phyloP scores from a whole-genome alignment of 2,113 vertebrate species.

The Glaucidium brasilianum region DNA sequence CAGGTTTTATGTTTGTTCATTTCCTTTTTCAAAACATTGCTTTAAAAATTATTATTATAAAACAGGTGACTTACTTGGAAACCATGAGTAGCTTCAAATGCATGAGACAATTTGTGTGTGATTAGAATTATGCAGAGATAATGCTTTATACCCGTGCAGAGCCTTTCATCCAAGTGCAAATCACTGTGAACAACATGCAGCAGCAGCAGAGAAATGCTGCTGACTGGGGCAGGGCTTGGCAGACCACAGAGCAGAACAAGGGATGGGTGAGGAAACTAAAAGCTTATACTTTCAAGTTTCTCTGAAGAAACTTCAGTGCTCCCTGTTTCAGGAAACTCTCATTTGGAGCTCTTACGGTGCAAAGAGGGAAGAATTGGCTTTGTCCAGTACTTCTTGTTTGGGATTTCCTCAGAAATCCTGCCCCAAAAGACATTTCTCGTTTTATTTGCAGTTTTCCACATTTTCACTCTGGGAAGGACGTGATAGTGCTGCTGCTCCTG shows the following conservation, averaged over 20 bases:
- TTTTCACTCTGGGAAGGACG: background rate
- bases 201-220: background rate
- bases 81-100: constrained; percentile 24
- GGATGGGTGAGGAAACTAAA: background rate
- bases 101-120: constrained; percentile 47
- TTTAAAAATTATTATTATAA: constrained; percentile 41
- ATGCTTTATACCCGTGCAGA: background rate
- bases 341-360: background rate
- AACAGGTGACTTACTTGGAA: constrained; percentile 46
- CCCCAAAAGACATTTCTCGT: background rate
- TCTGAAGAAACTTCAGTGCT: background rate
- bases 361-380: background rate
- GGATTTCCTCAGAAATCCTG: background rate
- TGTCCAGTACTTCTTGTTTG: background rate
- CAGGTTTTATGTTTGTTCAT: constrained; percentile 59
- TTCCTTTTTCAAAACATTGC: constrained; percentile 43
- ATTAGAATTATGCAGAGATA: constrained; percentile 5
- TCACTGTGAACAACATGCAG: background rate
- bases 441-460: background rate
- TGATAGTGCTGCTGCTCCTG: background rate
- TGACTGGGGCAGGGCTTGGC: background rate
- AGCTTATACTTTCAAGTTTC: background rate
- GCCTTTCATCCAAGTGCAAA: background rate
- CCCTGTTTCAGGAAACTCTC: background rate
- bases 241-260: background rate